phyloP scores from a whole-genome alignment of 2,797 vertebrate genomes.

The Lateolabrax maculatus region DNA sequence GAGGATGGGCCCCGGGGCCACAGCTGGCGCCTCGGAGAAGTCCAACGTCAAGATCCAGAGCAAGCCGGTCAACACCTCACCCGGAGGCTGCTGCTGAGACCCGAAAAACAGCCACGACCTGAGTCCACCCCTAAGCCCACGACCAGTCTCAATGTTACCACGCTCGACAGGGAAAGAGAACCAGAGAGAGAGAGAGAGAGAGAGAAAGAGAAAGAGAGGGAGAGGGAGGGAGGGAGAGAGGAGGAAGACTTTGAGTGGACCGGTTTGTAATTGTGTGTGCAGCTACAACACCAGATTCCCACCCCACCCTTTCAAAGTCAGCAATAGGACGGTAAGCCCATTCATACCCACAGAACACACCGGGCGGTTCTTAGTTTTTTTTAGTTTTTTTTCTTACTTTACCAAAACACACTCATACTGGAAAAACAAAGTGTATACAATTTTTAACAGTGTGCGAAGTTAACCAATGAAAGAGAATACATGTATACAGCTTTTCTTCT shows the following conservation, averaged over 20 bases:
- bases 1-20: conserved; percentile 96
- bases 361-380: conserved; percentile 73
- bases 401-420: conserved; percentile 92
- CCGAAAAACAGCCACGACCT: conserved; percentile 19
- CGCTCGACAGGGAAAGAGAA: conserved; percentile 60
- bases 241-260: conserved; percentile 85
- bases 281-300: conserved; percentile 90
- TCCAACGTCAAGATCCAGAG: conserved; percentile 98
- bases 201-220: conserved; percentile 65
- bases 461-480: conserved; percentile 84
- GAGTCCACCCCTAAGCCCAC: conserved; percentile 43
- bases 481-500: conserved; percentile 36
- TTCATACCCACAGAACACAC: conserved; percentile 40
- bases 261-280: conserved; percentile 91
- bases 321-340: conserved; percentile 67
- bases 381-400: conserved; percentile 80
- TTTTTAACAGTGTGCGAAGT: conserved; percentile 67
- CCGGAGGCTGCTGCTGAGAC: conserved; percentile 97
- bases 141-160: conserved; percentile 65
- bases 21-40: conserved; percentile 92
- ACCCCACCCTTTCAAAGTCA: conserved; percentile 80
- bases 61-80: conserved; percentile 96
- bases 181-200: conserved; percentile 61
- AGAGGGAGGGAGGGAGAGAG: conserved; percentile 52
- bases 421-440: conserved; percentile 32